Evolutionary conservation across 2,888 invertebrate species (phyloP), one percentile per base, ranked within the genome.

Genomic region (Melinaea marsaeus): DNA sequence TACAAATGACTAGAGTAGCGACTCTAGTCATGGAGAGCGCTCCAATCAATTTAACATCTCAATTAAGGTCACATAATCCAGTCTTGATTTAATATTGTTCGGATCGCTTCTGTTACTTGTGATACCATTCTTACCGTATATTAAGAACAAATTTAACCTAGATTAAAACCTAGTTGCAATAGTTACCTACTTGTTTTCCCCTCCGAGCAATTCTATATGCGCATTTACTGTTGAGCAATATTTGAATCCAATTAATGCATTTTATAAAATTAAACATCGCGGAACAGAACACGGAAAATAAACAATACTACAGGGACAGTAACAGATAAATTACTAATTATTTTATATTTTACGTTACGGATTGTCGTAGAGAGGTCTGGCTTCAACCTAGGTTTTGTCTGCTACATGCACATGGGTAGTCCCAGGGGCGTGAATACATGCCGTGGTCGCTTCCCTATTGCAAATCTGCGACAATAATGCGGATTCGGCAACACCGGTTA

Each of bases 21-120:
- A 22, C 67, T 59, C 51, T 62, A 69, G 72, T 70, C 66, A 64
- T 22, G 69, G 71, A 71, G 72, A 73, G 22, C 22, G 22, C 67
- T 59, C 51, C 64, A 69, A 72, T 70, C 66, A 64, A 69, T 71
- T 72, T 73, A 73, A 67, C 69, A 66, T 69, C 70, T 65, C 71
- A 68, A 22, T 22, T 22, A 22, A 67, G 67, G 65, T 61, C 64
- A 57, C 69, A 68, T 64, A 66, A 70, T 70, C 69, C 69, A 72
- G 70, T 71, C 68, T 67, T 68, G 64, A 64, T 69, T 68, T 65
- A 65, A 65, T 61, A 63, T 68, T 62, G 58, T 69, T 70, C 64
- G 62, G 66, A 63, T 68, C 66, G 56, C 62, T 61, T 51, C 61
- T 56, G 55, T 57, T 60, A 22, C 63, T 58, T 62, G 69, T 66